These are phyloP conservation scores for Macaria notata DNA, from an alignment of 2,888 invertebrate genomes.

Conservation along the genomic window DNA sequence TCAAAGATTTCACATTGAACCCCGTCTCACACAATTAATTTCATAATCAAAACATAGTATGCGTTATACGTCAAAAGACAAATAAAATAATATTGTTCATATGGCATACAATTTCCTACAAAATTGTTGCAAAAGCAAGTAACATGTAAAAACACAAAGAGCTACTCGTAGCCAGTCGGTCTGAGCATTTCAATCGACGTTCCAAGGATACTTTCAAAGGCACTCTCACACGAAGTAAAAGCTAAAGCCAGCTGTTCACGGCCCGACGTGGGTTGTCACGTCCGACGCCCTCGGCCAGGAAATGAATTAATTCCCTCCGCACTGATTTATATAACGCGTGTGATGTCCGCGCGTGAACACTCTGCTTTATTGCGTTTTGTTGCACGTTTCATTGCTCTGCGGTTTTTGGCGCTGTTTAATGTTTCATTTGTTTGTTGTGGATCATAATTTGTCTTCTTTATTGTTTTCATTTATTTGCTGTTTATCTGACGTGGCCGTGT, in stretches of 20 bases:
- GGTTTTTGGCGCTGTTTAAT: no score
- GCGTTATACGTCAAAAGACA: no score
- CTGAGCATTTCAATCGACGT: slow-evolving; percentile 1
- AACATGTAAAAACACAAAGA: not conserved
- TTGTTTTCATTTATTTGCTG: no score
- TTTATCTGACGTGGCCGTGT: no score
- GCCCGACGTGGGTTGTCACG: slow-evolving; percentile 40
- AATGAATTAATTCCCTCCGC: slow-evolving; percentile 62
- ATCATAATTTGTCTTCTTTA: no score
- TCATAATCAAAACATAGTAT: no score
- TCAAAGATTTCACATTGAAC: no score
- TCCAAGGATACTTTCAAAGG: slow-evolving; percentile 9
- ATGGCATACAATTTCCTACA: no score
- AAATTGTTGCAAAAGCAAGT: no score
- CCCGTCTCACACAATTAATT: no score
- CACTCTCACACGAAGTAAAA: slow-evolving; percentile 19
- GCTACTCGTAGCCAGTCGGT: not conserved
- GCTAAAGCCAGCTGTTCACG: slow-evolving; percentile 30
- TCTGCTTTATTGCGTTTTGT: slow-evolving; percentile 33
- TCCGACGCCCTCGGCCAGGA: slow-evolving; percentile 43
- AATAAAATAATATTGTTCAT: no score
- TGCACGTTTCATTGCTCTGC: slow-evolving; percentile 30
- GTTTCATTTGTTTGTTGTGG: no score
- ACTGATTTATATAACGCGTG: slow-evolving; percentile 60
- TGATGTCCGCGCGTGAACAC: slow-evolving; percentile 39